Conservation (phyloP, 2,113 vertebrate species). For the Cricetomys ansorgei region DNA sequence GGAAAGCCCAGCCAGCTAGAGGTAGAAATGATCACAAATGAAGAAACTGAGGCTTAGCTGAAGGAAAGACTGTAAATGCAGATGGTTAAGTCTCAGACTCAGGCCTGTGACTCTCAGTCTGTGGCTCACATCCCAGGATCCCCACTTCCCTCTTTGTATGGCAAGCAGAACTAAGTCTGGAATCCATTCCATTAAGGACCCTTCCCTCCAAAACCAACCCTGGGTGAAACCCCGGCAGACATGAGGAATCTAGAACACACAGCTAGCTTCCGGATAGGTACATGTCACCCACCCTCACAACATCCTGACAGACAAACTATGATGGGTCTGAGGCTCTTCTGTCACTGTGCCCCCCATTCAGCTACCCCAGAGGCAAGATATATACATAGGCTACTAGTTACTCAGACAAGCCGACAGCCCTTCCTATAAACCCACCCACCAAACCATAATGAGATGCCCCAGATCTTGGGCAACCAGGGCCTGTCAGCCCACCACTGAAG, state of each 20-base stretch:
- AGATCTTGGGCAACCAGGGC: slow-evolving; percentile 36
- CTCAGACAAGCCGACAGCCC: neutral
- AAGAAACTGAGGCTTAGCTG: neutral
- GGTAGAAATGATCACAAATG: neutral
- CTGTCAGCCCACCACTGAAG: slow-evolving; percentile 29
- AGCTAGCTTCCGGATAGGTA: neutral
- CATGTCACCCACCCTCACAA: neutral
- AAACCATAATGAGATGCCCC: slow-evolving; percentile 38
- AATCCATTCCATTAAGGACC: neutral
- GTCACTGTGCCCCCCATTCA: neutral
- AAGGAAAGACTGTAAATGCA: neutral
- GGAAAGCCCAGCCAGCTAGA: neutral
- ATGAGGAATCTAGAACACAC: neutral
- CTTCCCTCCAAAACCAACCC: slow-evolving; percentile 4
- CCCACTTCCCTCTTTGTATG: neutral
- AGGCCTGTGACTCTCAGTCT: neutral
- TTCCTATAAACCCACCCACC: slow-evolving; percentile 34
- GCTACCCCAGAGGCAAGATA: neutral
- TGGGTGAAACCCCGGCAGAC: neutral
- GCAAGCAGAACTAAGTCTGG: neutral
- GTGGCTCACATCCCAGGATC: neutral
- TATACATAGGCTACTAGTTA: neutral
- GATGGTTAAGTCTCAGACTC: neutral
- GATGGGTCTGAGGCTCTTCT: neutral
- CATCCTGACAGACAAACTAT: neutral